Conservation (phyloP, 2,113 vertebrate species). For the Sprattus sprattus region DNA sequence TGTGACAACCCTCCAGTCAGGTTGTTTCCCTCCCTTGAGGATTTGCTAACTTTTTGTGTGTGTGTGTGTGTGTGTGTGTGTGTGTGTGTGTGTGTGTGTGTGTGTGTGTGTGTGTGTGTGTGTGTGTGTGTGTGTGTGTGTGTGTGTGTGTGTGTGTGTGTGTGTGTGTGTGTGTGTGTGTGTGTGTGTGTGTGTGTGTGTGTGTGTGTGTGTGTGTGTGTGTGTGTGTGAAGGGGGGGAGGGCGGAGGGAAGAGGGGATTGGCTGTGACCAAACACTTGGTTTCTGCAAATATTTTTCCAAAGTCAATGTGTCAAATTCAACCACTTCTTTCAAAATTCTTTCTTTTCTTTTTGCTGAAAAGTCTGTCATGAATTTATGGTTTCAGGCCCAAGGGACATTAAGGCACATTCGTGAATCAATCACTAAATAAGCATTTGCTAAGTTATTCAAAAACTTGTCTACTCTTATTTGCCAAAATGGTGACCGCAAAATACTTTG, state of each 20-base stretch:
- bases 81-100: not conserved
- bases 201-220: not conserved
- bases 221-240: not conserved
- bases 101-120: slow-evolving; percentile 29
- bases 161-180: not conserved
- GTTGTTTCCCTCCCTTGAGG: slow-evolving; percentile 19
- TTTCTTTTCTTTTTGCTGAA: not conserved
- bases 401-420: not conserved
- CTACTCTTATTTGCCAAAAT: not conserved
- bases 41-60: slow-evolving; percentile 10
- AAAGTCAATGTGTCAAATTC: not conserved
- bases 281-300: not conserved
- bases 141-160: slow-evolving; percentile 20
- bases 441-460: not conserved
- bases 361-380: too few relatives aligned
- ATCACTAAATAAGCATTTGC: not conserved
- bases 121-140: slow-evolving; percentile 13
- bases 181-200: not conserved
- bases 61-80: slow-evolving; percentile 32
- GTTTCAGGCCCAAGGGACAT: not conserved
- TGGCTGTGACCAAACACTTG: not conserved
- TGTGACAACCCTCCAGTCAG: slow-evolving; percentile 4
- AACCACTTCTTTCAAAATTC: not conserved
- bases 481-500: not conserved
- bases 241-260: not conserved